phyloP scores from a whole-genome alignment of 2,113 vertebrate genomes.

The Dascyllus trimaculatus region DNA sequence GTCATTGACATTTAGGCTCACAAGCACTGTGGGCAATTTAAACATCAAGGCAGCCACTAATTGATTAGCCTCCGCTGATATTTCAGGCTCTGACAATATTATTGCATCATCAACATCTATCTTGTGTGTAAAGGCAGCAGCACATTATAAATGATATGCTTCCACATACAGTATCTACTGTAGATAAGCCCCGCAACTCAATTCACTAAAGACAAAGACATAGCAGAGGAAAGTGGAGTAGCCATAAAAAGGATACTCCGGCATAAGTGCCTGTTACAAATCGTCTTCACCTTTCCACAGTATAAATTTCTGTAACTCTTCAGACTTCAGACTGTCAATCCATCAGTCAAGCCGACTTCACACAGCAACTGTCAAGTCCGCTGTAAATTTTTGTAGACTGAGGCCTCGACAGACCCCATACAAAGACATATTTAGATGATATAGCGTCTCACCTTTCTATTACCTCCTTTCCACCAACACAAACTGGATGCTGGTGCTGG shows the following conservation, averaged over 20 bases:
- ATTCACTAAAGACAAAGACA: slow-evolving; percentile 18
- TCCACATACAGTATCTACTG: slow-evolving; percentile 1
- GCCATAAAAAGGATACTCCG: background rate
- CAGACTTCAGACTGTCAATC: background rate
- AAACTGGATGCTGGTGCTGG: too few species aligned
- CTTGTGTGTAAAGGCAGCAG: slow-evolving; percentile 11
- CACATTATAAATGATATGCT: slow-evolving; percentile 24
- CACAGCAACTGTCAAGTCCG: background rate
- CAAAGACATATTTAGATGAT: too few species aligned
- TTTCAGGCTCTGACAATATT: slow-evolving; percentile 73
- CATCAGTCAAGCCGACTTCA: background rate
- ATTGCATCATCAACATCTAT: slow-evolving; percentile 67
- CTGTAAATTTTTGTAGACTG: too few species aligned
- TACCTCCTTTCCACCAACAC: too few species aligned
- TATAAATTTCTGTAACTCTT: background rate
- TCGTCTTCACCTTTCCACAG: background rate
- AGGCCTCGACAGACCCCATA: too few species aligned
- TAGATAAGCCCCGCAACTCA: slow-evolving; percentile 12
- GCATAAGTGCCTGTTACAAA: background rate
- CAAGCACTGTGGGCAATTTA: slow-evolving; percentile 55
- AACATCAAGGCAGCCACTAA: slow-evolving; percentile 66
- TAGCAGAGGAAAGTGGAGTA: slow-evolving; percentile 27
- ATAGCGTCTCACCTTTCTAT: too few species aligned
- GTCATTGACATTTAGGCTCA: slow-evolving; percentile 78
- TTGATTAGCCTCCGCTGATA: slow-evolving; percentile 72